These are phyloP conservation scores for Bathynomus jamesi DNA, from an alignment of 1,140 invertebrate genomes.

Conservation along the genomic window DNA sequence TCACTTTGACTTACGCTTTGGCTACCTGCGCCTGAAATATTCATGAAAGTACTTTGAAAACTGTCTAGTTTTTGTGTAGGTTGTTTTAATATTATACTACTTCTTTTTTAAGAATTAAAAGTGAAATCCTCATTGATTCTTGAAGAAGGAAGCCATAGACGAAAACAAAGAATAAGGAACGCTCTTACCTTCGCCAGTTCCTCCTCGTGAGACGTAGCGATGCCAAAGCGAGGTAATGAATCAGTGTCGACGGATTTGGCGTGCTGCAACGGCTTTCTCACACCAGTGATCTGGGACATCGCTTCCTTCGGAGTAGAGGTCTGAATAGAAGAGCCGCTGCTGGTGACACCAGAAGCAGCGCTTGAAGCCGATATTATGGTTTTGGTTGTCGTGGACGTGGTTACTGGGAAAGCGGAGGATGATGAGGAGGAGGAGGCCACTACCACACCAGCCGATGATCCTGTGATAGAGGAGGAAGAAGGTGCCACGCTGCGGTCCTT, in stretches of 20 bases:
- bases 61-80: too few species aligned
- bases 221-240: slow-evolving; percentile 79
- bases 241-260: slow-evolving; percentile 86
- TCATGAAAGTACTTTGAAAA: too few species aligned
- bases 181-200: slow-evolving; percentile 72
- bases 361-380: slow-evolving; percentile 32
- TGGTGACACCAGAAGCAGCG: slow-evolving; percentile 40
- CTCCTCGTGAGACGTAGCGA: slow-evolving; percentile 81
- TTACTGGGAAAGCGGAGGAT: not conserved
- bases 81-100: too few species aligned
- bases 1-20: too few species aligned
- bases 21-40: too few species aligned
- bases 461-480: slow-evolving; percentile 23
- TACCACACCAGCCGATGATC: slow-evolving; percentile 5
- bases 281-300: slow-evolving; percentile 85
- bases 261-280: slow-evolving; percentile 75
- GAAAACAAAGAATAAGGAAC: too few species aligned
- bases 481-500: slow-evolving; percentile 50
- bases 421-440: slow-evolving; percentile 9
- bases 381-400: not conserved
- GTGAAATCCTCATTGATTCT: too few species aligned
- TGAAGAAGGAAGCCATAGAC: too few species aligned
- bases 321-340: not conserved
- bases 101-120: too few species aligned
- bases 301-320: not conserved